Evolutionary conservation across 2,113 vertebrate genomes (phyloP), one percentile per base, ranked within the genome.

Genomic region (Malurus elegans): DNA sequence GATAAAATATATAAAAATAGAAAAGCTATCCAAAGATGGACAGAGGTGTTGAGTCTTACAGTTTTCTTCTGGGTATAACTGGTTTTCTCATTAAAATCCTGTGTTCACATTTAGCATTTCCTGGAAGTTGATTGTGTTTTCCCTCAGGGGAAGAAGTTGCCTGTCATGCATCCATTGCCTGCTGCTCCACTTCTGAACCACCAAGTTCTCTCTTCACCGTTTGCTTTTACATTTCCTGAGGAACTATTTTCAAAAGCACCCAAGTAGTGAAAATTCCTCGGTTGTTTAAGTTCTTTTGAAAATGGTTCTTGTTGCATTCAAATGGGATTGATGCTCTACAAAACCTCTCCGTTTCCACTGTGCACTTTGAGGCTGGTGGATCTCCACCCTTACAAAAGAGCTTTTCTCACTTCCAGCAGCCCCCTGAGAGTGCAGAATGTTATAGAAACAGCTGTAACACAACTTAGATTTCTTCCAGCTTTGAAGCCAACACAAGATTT

Each of bases 51-150:
- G 66, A 79, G 58, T n/a, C 34, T 67, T 57, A 8, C 12, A 7
- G 40, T 44, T 78, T 80, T 69, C 45, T 19, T 82, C 54, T 31
- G 42, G 20, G 12, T 83, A 45, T 66, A 84, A 84, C 4, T 44
- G 57, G 79, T 92, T 96, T 80, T 75, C 85, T 93, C 45, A 32
- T 90, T 93, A 61, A 80, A 90, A 67, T 51, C 29, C 53, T 15
- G 4, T 10, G 28, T 36, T 28, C 19, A 28, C 14, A 25, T 32
- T 38, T n/a, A 60, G 13, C 67, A 40, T 36, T 95, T 83, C 42
- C 80, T 84, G n/a, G 16, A 58, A 45, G 36, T 3, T 36, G n/a
- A 34, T 15, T 45, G 5, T 4, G 50, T 54, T 89, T 60, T 47
- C n/a, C 25, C 62, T 29, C 48, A 71, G 50, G 58, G 56, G 21